phyloP scores from a whole-genome alignment of 2,797 vertebrate species.

The Diceros bicornis region DNA sequence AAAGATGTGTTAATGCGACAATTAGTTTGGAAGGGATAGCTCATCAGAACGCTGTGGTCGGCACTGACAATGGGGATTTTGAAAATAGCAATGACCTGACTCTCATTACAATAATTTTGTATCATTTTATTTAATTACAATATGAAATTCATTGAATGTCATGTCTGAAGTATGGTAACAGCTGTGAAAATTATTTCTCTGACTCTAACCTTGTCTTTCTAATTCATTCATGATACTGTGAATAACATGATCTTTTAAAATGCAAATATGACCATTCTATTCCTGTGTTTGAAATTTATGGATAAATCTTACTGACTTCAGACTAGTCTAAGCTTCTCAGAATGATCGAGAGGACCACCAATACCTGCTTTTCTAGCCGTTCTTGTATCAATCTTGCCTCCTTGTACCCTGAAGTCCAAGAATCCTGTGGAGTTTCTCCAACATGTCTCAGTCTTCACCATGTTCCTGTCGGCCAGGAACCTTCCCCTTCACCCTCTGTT shows the following conservation, averaged over 20 bases:
- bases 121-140: background rate
- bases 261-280: background rate
- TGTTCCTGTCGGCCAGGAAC: background rate
- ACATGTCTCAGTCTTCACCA: accelerated
- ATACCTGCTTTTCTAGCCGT: background rate
- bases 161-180: background rate
- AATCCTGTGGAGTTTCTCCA: background rate
- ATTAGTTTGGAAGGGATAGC: background rate
- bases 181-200: background rate
- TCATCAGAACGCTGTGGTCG: background rate
- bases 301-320: background rate
- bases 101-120: background rate
- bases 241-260: background rate
- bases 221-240: background rate
- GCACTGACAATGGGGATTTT: background rate
- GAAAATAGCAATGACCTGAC: background rate
- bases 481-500: accelerated
- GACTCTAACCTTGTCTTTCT: background rate
- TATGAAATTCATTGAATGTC: background rate
- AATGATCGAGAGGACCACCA: accelerated
- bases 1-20: background rate
- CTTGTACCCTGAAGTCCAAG: background rate
- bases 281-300: background rate
- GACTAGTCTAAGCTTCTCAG: background rate
- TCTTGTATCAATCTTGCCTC: background rate